These are phyloP conservation scores for Noctua fimbriata DNA, from an alignment of 2,888 invertebrate species.

Conservation along the genomic window DNA sequence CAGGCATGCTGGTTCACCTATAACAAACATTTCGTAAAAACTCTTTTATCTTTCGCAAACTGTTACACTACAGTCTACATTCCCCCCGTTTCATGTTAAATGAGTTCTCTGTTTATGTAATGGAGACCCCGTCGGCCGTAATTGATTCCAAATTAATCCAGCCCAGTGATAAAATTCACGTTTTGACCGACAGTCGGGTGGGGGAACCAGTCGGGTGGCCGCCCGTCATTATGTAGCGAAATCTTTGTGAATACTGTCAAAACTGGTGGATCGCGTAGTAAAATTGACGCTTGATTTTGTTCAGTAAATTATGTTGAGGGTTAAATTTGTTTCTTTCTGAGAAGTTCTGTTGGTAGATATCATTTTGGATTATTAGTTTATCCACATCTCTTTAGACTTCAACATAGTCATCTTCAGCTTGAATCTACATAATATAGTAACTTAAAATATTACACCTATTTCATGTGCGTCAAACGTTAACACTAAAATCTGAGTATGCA, in stretches of 20 bases:
- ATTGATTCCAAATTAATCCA: slow-evolving; percentile 80
- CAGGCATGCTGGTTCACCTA: too few relatives aligned
- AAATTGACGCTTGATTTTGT: slow-evolving; percentile 33
- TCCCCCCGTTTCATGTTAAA: slow-evolving; percentile 67
- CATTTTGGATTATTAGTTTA: neutral
- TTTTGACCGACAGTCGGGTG: slow-evolving; percentile 60
- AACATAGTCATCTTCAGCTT: neutral
- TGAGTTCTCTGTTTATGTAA: slow-evolving; percentile 78
- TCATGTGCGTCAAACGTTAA: neutral
- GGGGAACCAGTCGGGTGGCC: slow-evolving; percentile 2
- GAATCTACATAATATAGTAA: neutral
- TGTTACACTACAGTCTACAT: slow-evolving; percentile 50
- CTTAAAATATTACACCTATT: neutral
- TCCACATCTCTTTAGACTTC: neutral
- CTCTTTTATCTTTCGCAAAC: too few relatives aligned
- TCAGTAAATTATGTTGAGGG: neutral
- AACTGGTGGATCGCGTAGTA: slow-evolving; percentile 17
- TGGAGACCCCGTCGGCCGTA: slow-evolving; percentile 72
- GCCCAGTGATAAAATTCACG: slow-evolving; percentile 72
- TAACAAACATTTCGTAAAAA: neutral
- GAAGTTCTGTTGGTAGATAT: neutral
- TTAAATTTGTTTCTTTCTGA: neutral
- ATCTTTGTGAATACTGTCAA: slow-evolving; percentile 38
- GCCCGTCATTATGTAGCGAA: slow-evolving; percentile 42
- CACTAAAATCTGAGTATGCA: neutral